Evolutionary conservation across 2,113 vertebrate genomes (phyloP).

Genomic region (Siphamia tubifer): DNA sequence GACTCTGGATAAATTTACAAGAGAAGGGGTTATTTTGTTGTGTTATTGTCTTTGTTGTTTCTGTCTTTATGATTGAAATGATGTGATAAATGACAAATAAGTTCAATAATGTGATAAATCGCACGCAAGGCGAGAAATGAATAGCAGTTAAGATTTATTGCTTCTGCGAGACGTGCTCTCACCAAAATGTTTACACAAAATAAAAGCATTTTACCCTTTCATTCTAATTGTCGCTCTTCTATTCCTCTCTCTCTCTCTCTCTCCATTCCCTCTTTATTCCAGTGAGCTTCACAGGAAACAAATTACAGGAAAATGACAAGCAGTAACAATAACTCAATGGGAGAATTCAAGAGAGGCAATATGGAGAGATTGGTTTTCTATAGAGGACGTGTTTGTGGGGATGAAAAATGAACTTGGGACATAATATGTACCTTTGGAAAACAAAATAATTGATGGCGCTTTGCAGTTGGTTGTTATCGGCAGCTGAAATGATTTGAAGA

Average conservation of each 20-base stretch:
- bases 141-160: slow-evolving; percentile 56
- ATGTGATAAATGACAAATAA: slow-evolving; percentile 54
- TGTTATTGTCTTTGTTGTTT: slow-evolving; percentile 34
- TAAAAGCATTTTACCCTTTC: slow-evolving; percentile 57
- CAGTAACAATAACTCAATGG: slow-evolving; percentile 63
- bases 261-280: slow-evolving; percentile 53
- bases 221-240: slow-evolving; percentile 55
- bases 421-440: slow-evolving; percentile 65
- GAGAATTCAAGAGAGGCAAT: slow-evolving; percentile 69
- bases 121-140: slow-evolving; percentile 41
- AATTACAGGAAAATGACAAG: slow-evolving; percentile 78
- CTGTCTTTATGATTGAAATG: slow-evolving; percentile 50
- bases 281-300: slow-evolving; percentile 78
- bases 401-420: slow-evolving; percentile 48
- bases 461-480: slow-evolving; percentile 29
- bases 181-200: slow-evolving; percentile 61
- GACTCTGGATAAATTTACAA: slow-evolving; percentile 30
- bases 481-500: slow-evolving; percentile 17
- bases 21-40: slow-evolving; percentile 33
- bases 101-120: slow-evolving; percentile 47
- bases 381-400: slow-evolving; percentile 54
- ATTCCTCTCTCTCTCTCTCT: slow-evolving; percentile 3
- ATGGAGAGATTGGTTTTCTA: slow-evolving; percentile 62
- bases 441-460: slow-evolving; percentile 62
- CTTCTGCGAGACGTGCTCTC: slow-evolving; percentile 8